Evolutionary conservation across 2,888 invertebrate genomes (phyloP), one percentile per base, ranked within the genome.

Genomic region (Lydus trimaculatus): DNA sequence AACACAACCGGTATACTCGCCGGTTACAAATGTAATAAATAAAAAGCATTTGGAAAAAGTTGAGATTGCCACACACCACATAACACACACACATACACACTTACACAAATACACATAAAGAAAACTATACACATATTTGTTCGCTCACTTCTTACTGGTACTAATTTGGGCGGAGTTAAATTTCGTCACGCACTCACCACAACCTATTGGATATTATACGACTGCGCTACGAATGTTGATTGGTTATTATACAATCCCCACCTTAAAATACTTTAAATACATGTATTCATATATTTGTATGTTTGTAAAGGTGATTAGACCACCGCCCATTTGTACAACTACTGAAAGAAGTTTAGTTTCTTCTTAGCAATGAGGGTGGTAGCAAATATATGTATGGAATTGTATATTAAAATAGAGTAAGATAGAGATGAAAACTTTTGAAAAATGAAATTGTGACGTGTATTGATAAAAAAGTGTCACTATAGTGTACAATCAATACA

Each of bases 11-110:
- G 88, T 89, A 89, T 87, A 89, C 88, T 88, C 89, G 88, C 86
- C 87, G 87, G 87, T 87, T 88, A 89, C 90, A 89, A 90, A 89
- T 88, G 90, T 89, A 90, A 90, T 90, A 90, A 90, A 90, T 90
- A 90, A 90, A 90, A 90, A 85, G 23, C 85, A 85, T 84, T 85
- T 76, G 83, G 85, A 85, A 85, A 89, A 89, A 86, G 86, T 86
- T 25, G 25, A 56, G 56, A 56, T 56, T 56, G 56, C 56, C 25
- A 25, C 56, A 56, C 56, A 2, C 2, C 43, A 43, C 17, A 5
- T 3, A 4, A 17, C 17, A 15, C 25, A 25, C 56, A 56, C 13
- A 13, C 25, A 52, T 5, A 52, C 43, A 48, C 2, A 17, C 8
- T 2, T 23, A 48, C 15, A 17, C 48, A n/a, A n/a, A n/a, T n/a